phyloP scores from a whole-genome alignment of 37 sponge, comb jelly and placozoan species.

The Aplysina aerophoba region DNA sequence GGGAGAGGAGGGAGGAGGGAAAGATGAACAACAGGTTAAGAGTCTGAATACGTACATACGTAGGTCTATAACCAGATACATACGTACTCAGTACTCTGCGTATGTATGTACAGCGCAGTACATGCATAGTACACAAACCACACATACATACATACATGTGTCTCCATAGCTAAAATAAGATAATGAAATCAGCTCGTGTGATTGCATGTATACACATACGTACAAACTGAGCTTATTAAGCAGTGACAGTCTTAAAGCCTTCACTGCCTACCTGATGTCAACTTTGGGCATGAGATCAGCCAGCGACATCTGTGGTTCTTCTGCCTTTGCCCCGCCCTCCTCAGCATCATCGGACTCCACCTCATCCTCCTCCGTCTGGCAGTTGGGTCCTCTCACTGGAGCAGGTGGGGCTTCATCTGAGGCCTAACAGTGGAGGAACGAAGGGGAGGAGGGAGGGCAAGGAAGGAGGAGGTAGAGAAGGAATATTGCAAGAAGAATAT shows the following conservation, averaged over 20 bases:
- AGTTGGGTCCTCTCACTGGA: slow-evolving; percentile 72
- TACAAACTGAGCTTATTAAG: background rate
- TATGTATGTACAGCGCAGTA: background rate
- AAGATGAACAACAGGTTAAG: background rate
- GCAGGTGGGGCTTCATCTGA: slow-evolving; percentile 68
- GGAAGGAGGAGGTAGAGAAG: too few relatives aligned
- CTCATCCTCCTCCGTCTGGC: slow-evolving; percentile 28
- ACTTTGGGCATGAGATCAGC: slow-evolving; percentile 86
- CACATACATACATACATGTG: background rate
- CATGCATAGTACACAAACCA: background rate
- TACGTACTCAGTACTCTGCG: background rate
- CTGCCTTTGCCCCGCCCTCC: slow-evolving; percentile 18
- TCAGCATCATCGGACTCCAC: slow-evolving; percentile 34
- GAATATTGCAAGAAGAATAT: too few relatives aligned
- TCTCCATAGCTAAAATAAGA: too few relatives aligned
- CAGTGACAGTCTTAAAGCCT: too few relatives aligned
- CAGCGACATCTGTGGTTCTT: slow-evolving; percentile 42
- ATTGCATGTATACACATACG: background rate
- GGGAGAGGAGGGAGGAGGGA: too few relatives aligned
- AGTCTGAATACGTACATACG: background rate
- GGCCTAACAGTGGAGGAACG: background rate
- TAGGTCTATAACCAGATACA: background rate
- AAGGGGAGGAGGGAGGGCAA: too few relatives aligned
- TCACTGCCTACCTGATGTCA: slow-evolving; percentile 55
- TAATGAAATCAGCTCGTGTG: too few relatives aligned